Percentiles rank a stretch among this genome's conserved stretches.
Conservation (phyloP, 2,113 vertebrate species). For the Dipodomys merriami region DNA sequence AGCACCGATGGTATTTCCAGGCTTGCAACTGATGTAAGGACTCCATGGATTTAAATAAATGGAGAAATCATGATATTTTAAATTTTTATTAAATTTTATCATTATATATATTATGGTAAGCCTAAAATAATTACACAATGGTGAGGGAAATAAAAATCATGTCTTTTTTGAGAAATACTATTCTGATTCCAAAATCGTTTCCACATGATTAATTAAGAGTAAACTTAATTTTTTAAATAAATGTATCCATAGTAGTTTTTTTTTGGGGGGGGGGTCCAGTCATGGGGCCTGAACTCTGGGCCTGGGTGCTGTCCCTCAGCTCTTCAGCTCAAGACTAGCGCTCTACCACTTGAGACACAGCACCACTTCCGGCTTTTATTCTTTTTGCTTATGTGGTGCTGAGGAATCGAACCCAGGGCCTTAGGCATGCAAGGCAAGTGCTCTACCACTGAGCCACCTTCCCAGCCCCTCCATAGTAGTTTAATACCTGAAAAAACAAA, state of each 20-base stretch:
- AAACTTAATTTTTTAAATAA: constrained; percentile 68
- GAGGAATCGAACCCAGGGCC: too few relatives aligned
- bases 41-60: constrained; percentile 20
- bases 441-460: too few relatives aligned
- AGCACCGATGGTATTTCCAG: not conserved
- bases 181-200: constrained; percentile 59
- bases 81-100: constrained; percentile 32
- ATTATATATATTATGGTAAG: not conserved
- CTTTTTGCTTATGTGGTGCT: too few relatives aligned
- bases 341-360: too few relatives aligned
- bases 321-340: too few relatives aligned
- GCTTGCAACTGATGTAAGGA: constrained; percentile 34
- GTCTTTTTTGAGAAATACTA: constrained; percentile 55
- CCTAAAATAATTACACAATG: constrained; percentile 60
- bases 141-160: not conserved
- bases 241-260: too few relatives aligned
- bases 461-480: constrained; percentile 75
- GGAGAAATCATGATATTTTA: constrained; percentile 48
- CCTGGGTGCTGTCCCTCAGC: too few relatives aligned
- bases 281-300: too few relatives aligned
- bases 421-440: too few relatives aligned
- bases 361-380: too few relatives aligned
- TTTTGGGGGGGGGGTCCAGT: constrained; percentile 14
- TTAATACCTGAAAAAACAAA: not conserved
- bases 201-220: constrained; percentile 69